Conservation (phyloP, 2,797 vertebrate species). For the Myioborus melanocephalus region DNA sequence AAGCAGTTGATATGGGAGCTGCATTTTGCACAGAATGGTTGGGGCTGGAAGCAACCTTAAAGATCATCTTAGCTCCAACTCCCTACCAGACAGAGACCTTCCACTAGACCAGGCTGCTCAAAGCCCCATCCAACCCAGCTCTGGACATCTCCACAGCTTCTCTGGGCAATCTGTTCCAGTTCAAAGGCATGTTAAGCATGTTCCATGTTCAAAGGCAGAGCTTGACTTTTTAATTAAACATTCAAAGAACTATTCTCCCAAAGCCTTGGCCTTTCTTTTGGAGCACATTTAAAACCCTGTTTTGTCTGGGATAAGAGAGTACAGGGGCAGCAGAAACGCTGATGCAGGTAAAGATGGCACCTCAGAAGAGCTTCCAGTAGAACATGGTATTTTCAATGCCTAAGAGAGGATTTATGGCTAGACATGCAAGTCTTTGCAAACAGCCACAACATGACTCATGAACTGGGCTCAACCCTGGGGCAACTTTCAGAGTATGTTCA, state of each 20-base stretch:
- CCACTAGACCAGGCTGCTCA: not conserved
- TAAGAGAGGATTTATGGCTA: not conserved
- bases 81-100: not conserved
- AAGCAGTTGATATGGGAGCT: not conserved
- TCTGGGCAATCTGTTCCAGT: not conserved
- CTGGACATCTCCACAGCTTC: not conserved
- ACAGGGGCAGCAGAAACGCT: not conserved
- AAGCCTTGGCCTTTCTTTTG: not conserved
- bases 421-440: not conserved
- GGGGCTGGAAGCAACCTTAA: not conserved
- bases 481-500: not conserved
- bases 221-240: not conserved
- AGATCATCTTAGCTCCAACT: not conserved
- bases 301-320: not conserved
- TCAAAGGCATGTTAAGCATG: not conserved
- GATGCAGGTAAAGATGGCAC: not conserved
- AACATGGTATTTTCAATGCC: not conserved
- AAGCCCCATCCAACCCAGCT: not conserved
- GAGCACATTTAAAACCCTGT: not conserved
- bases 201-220: not conserved
- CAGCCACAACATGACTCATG: not conserved
- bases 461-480: not conserved
- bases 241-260: not conserved
- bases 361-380: not conserved
- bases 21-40: not conserved